Evolutionary conservation across 2,113 vertebrate genomes (phyloP).

Genomic region (Mus spicilegus): DNA sequence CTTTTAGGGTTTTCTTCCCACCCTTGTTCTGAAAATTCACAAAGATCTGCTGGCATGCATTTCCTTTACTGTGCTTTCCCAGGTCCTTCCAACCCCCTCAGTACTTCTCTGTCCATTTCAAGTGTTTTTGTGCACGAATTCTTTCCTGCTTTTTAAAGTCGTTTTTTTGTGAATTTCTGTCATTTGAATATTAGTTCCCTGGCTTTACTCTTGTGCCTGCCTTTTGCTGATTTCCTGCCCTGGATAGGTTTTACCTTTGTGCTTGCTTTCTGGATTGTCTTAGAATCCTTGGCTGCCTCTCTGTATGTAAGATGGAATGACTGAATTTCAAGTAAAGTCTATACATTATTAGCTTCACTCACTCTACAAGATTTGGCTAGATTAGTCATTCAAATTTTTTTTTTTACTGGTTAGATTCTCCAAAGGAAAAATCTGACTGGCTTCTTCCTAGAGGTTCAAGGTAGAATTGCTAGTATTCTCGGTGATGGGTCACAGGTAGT

Average conservation of each 20-base stretch:
- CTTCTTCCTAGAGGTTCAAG: not conserved
- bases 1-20: not conserved
- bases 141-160: conserved; percentile 2
- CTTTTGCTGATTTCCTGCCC: not conserved
- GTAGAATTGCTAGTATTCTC: not conserved
- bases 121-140: not conserved
- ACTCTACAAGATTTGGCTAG: not conserved
- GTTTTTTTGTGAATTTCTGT: not conserved
- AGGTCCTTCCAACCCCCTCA: not conserved
- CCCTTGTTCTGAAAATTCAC: not conserved
- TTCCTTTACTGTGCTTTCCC: not conserved
- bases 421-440: not conserved
- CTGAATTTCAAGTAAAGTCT: not conserved
- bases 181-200: not conserved
- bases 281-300: not conserved
- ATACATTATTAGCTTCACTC: not conserved
- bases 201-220: not conserved
- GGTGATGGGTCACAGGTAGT: no score
- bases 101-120: not conserved
- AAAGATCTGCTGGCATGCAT: not conserved
- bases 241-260: not conserved
- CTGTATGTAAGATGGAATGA: not conserved
- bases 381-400: not conserved
- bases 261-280: not conserved
- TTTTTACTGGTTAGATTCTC: not conserved